phyloP scores from a whole-genome alignment of 2,797 vertebrate species.

The Tenualosa thibaudeaui region DNA sequence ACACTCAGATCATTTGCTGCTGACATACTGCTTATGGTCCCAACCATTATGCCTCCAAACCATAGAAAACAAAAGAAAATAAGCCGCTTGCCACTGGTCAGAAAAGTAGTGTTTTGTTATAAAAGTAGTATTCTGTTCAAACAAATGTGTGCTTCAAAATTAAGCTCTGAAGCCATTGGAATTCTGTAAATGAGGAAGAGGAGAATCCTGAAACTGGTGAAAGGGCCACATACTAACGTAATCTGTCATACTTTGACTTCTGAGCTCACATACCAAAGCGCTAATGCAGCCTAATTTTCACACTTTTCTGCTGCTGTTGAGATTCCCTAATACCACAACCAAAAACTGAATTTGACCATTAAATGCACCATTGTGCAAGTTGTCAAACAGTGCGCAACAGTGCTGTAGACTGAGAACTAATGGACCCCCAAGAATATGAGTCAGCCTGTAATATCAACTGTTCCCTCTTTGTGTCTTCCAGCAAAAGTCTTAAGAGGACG shows the following conservation, averaged over 20 bases:
- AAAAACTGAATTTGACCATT: not conserved
- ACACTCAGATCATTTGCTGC: too few species aligned
- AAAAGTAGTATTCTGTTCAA: not conserved
- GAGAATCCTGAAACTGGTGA: not conserved
- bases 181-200: not conserved
- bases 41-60: too few species aligned
- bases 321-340: not conserved
- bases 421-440: not conserved
- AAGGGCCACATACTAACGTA: not conserved
- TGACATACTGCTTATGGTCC: too few species aligned
- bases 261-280: not conserved
- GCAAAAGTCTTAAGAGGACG: not conserved
- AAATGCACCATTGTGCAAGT: not conserved
- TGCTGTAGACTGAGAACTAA: not conserved
- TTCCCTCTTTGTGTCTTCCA: not conserved
- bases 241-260: not conserved
- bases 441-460: not conserved
- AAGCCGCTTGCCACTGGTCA: too few species aligned
- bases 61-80: too few species aligned
- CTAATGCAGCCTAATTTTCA: not conserved
- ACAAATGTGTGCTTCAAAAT: not conserved
- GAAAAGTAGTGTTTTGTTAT: not conserved
- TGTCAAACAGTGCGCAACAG: not conserved
- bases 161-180: not conserved
- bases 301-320: not conserved